Base-by-base conservation (phyloP, 2,113 vertebrate species). In the Acinonyx jubatus region DNA sequence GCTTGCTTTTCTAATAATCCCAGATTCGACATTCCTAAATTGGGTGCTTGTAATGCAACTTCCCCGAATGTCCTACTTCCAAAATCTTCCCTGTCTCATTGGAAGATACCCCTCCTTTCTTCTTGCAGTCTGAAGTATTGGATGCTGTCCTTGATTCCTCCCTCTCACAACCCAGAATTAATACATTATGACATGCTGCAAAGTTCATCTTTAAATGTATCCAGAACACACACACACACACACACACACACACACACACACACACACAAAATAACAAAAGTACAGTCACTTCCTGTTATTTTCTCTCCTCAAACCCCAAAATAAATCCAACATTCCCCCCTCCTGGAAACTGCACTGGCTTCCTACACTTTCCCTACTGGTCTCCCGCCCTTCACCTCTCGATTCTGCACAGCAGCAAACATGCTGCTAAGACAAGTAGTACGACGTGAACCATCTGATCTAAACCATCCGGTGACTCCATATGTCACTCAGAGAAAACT, bases 21-120 rank as follows among this genome's bases (percentile, higher is more conserved):
- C 23, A 6, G 5, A 31, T 31, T 36, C 4, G 36, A 12, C 4
- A 8, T 38, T 82, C 27, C n/a, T 71, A 61, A 50, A 27, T 15
- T 31, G 18, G 21, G 5, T 9, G 25, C 31, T 18, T 63, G 8
- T 11, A 11, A 73, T 23, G 2, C 1, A 12, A 1, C 27, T 1
- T 76, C 23, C 36, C 27, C 45, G 2, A 45, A 63, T 55, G 27
- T 65, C 27, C 63, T 65, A 29, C 10, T 65, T 65, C 27, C 27
- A 29, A 25, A 29, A 25, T 29, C 27, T 78, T 48, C 36, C 18
- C 31, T 16, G 14, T 38, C 3, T 93, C 71, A 33, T 15, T 12
- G 65, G 48, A 57, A 5, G 5, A 25, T 13, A 18, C 33, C 19
- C 23, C 50, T 8, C 25, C 45, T 63, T 66, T 73, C 29, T 21